phyloP scores from a whole-genome alignment of 2,888 invertebrate species.

The Diaprepes abbreviatus region DNA sequence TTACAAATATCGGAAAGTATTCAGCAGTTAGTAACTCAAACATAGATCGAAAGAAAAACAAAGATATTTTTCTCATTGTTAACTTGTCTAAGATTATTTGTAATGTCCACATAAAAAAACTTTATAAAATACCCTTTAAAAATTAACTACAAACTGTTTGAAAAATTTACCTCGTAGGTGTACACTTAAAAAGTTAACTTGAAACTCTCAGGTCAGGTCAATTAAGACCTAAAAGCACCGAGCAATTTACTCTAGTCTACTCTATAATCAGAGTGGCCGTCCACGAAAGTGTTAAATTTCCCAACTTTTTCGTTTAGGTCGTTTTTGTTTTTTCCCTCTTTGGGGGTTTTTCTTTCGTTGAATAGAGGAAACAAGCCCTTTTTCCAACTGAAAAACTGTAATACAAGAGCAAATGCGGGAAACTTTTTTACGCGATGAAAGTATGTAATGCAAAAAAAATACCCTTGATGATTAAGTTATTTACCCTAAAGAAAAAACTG shows the following conservation, averaged over 20 bases:
- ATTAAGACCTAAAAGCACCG: slow-evolving; percentile 44
- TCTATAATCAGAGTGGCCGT: slow-evolving; percentile 46
- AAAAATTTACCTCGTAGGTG: slow-evolving; percentile 44
- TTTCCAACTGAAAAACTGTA: slow-evolving; percentile 6
- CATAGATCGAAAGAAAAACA: too few relatives aligned
- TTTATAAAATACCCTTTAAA: slow-evolving; percentile 34
- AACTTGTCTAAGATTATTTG: not conserved
- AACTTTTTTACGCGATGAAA: not conserved
- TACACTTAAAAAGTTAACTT: slow-evolving; percentile 46
- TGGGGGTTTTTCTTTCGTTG: not conserved
- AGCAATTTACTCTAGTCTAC: slow-evolving; percentile 38
- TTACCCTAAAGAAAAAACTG: too few relatives aligned
- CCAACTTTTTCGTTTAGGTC: slow-evolving; percentile 40
- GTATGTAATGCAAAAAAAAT: not conserved
- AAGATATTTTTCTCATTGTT: too few relatives aligned
- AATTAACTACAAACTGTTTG: slow-evolving; percentile 39
- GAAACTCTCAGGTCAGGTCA: slow-evolving; percentile 41
- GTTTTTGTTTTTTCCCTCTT: slow-evolving; percentile 18
- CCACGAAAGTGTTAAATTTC: slow-evolving; percentile 48
- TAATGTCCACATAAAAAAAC: slow-evolving; percentile 35
- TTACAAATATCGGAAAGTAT: too few relatives aligned
- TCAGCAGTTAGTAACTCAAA: too few relatives aligned
- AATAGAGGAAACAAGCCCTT: slow-evolving; percentile 2
- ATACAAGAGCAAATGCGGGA: slow-evolving; percentile 6
- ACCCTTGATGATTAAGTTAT: too few relatives aligned